phyloP scores from a whole-genome alignment of 2,113 vertebrate genomes.

The Chloropsis hardwickii region DNA sequence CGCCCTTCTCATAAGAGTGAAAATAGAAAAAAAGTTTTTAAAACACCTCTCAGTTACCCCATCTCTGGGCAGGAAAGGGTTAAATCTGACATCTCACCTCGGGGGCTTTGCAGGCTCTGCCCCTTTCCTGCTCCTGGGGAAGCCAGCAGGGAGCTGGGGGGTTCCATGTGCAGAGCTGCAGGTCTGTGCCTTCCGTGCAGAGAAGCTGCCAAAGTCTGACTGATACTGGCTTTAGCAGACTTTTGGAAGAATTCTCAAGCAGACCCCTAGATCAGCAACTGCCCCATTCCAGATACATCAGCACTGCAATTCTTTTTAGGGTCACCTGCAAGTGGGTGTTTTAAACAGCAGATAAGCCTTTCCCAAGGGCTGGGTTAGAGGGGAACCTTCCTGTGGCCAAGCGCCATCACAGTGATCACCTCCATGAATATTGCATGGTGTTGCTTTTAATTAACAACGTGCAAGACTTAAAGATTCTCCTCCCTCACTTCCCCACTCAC shows the following conservation, averaged over 20 bases:
- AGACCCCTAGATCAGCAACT: neutral
- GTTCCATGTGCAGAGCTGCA: neutral
- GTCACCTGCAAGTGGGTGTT: neutral
- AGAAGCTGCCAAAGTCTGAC: conserved; percentile 14
- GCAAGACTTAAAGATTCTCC: neutral
- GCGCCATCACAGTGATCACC: neutral
- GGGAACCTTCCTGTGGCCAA: neutral
- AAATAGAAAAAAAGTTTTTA: too few species aligned
- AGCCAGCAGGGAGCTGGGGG: neutral
- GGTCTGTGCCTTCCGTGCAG: neutral
- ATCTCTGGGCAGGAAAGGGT: too few species aligned
- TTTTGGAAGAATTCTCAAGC: neutral
- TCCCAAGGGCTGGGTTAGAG: neutral
- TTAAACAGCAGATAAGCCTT: neutral
- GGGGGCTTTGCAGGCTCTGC: neutral
- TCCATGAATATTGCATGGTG: neutral
- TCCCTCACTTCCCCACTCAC: neutral
- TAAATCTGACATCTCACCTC: neutral
- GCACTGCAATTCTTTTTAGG: neutral
- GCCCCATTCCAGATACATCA: neutral
- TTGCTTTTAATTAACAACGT: neutral
- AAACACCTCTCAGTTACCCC: too few species aligned
- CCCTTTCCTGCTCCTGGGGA: neutral
- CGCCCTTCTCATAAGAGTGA: too few species aligned
- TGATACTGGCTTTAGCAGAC: neutral